Conservation (phyloP, 35 echinoderm and acorn worm species). For the Ptychodera flava region DNA sequence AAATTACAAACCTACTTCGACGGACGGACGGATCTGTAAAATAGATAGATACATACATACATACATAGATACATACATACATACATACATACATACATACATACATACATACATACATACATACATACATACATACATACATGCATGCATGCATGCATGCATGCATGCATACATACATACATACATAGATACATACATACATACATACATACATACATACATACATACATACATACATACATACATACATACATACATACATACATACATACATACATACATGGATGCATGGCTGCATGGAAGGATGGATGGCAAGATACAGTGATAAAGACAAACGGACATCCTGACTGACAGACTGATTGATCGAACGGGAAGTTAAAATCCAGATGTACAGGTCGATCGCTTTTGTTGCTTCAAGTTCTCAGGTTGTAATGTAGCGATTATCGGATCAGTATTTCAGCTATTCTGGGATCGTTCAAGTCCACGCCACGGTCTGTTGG, state of each 20-base stretch:
- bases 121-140: conserved; percentile 2
- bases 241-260: conserved; percentile 2
- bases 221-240: background rate
- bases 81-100: conserved; percentile 2
- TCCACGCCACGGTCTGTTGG: too few species aligned
- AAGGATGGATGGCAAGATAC: background rate
- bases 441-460: too few species aligned
- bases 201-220: background rate
- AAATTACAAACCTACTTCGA: too few species aligned
- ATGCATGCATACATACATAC: background rate
- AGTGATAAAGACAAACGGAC: background rate
- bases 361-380: background rate
- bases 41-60: background rate
- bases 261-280: conserved; percentile 2
- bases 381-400: background rate
- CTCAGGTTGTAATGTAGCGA: too few species aligned
- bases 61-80: background rate
- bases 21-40: too few species aligned
- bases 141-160: background rate
- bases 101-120: background rate
- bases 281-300: background rate
- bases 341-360: background rate
- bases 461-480: too few species aligned
- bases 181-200: background rate
- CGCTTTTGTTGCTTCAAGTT: too few species aligned